Conservation (phyloP, 30 jellyfish, hydroid and myxozoan genomes). For the Aurelia coerulea region DNA sequence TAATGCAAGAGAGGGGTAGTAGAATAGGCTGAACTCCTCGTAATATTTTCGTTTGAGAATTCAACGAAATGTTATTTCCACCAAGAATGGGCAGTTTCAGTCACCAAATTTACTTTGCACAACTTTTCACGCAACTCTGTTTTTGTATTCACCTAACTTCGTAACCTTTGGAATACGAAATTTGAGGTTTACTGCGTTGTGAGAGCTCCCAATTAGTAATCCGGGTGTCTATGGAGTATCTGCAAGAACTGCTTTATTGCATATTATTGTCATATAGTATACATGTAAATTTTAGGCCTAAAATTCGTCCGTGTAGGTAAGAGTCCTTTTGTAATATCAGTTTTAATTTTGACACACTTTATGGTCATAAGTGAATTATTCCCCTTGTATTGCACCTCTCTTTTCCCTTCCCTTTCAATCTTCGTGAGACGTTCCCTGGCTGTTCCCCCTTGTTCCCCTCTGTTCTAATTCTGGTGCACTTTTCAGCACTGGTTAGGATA, state of each 20-base stretch:
- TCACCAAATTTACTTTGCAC: too few relatives aligned
- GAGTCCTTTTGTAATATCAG: constrained; percentile 67
- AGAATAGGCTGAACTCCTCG: too few relatives aligned
- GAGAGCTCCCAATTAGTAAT: background rate
- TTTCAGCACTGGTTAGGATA: background rate
- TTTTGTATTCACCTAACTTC: too few relatives aligned
- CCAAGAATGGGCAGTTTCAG: too few relatives aligned
- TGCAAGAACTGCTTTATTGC: background rate
- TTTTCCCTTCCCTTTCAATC: background rate
- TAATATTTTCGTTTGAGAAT: too few relatives aligned
- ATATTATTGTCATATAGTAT: constrained; percentile 38
- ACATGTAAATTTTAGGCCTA: constrained; percentile 53
- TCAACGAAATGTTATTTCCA: too few relatives aligned
- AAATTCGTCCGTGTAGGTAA: constrained; percentile 58
- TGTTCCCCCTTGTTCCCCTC: background rate
- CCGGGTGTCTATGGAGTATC: background rate
- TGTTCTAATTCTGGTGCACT: constrained; percentile 1
- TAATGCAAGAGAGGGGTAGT: too few relatives aligned
- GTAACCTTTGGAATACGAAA: too few relatives aligned
- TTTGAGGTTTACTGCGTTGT: too few relatives aligned
- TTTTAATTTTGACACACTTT: constrained; percentile 61
- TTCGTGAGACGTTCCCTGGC: background rate
- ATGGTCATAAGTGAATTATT: constrained; percentile 30
- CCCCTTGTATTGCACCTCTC: background rate
- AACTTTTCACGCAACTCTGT: too few relatives aligned